Conservation (phyloP, 2,113 vertebrate genomes). For the Thunnus thynnus region DNA sequence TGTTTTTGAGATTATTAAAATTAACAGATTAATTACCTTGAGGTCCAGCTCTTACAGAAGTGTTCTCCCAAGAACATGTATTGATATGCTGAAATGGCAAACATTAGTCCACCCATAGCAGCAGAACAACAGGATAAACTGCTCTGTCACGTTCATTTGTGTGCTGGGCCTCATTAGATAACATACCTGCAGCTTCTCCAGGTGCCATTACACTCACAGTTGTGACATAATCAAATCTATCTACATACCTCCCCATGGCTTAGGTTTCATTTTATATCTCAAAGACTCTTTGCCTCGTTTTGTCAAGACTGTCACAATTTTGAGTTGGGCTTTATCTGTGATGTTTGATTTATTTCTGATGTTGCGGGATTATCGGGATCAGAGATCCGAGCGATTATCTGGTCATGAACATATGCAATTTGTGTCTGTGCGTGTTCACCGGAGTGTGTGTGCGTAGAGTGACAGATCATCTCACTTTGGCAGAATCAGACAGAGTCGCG, state of each 20-base stretch:
- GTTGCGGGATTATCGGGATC: slow-evolving; percentile 74
- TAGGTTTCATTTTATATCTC: neutral
- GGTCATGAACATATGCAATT: slow-evolving; percentile 76
- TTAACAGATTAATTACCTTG: neutral
- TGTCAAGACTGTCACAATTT: neutral
- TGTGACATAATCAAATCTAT: neutral
- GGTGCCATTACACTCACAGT: neutral
- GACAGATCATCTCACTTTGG: slow-evolving; percentile 56
- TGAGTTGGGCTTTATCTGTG: slow-evolving; percentile 17
- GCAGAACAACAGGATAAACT: neutral
- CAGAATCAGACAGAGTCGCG: slow-evolving; percentile 51
- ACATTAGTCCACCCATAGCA: neutral
- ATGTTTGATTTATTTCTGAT: slow-evolving; percentile 70
- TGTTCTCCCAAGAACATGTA: slow-evolving; percentile 2
- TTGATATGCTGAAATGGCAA: neutral
- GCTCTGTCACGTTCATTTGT: neutral
- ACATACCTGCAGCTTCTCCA: neutral
- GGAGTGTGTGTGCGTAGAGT: slow-evolving; percentile 35
- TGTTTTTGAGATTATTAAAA: neutral
- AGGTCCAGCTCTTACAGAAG: neutral
- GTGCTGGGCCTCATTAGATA: neutral
- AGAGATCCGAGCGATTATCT: slow-evolving; percentile 80
- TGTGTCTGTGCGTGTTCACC: slow-evolving; percentile 50
- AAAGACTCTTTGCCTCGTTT: slow-evolving; percentile 1
- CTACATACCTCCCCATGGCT: neutral